Percentiles rank a stretch among this genome's conserved stretches.
These are phyloP conservation scores for Psilopogon haemacephalus DNA, from an alignment of 2,113 vertebrate species.

Conservation along the genomic window DNA sequence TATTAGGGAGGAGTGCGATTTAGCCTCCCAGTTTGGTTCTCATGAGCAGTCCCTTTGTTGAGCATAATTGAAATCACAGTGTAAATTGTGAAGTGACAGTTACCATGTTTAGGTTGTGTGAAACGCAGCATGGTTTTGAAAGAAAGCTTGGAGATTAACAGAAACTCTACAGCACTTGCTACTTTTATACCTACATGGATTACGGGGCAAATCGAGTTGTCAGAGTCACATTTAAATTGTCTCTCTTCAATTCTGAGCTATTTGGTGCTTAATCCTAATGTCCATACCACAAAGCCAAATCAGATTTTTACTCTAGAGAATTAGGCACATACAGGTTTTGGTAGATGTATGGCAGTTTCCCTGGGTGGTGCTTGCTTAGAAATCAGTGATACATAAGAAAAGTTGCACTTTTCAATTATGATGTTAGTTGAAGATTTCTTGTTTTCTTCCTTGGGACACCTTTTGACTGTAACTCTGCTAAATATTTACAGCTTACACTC, in stretches of 20 bases:
- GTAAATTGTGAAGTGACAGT: slow-evolving; percentile 49
- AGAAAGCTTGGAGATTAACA: slow-evolving; percentile 28
- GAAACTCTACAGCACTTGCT: background rate
- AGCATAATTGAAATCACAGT: slow-evolving; percentile 47
- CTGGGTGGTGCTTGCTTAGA: background rate
- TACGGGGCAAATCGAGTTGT: background rate
- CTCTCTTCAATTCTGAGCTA: background rate
- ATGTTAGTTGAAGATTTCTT: background rate
- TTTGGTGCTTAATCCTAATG: background rate
- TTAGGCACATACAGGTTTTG: rapidly evolving
- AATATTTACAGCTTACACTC: background rate
- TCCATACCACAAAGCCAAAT: background rate
- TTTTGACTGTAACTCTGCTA: background rate
- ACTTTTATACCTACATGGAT: background rate
- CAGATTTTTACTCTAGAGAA: background rate
- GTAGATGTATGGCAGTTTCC: background rate
- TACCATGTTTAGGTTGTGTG: background rate
- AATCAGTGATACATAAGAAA: background rate
- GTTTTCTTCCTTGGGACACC: background rate
- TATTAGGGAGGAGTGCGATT: background rate
- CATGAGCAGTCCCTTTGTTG: slow-evolving; percentile 36
- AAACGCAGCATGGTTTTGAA: background rate
- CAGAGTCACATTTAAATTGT: background rate
- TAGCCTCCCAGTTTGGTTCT: slow-evolving; percentile 1
- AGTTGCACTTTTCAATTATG: background rate